Evolutionary conservation across 2,797 vertebrate genomes (phyloP).

Genomic region (Hyperoplus immaculatus): DNA sequence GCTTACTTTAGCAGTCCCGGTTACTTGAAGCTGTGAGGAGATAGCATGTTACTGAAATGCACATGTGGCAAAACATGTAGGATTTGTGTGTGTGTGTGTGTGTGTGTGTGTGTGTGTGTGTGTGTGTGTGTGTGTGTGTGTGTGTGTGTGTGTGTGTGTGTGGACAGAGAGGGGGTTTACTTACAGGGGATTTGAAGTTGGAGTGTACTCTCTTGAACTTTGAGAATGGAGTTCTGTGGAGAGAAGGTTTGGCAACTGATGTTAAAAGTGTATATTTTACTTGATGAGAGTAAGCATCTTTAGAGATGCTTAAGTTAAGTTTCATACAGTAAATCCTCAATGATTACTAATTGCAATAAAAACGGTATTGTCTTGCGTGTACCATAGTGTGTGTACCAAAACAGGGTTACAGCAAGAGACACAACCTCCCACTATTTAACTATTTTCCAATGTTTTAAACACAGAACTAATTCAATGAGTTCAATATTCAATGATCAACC

Average conservation of each 20-base stretch:
- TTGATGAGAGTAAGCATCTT: background rate
- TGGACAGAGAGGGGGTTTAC: slow-evolving; percentile 26
- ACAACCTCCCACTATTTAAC: background rate
- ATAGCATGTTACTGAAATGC: slow-evolving; percentile 1
- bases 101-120: background rate
- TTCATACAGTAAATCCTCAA: background rate
- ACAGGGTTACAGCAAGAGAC: background rate
- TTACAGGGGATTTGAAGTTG: slow-evolving; percentile 80
- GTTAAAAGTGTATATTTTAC: background rate
- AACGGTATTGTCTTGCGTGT: background rate
- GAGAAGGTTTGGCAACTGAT: background rate
- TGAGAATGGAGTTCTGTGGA: slow-evolving; percentile 71
- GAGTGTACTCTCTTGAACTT: slow-evolving; percentile 70
- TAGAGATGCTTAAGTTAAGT: background rate
- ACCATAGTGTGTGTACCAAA: background rate
- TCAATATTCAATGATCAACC: background rate
- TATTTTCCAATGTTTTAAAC: background rate
- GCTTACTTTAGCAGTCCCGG: slow-evolving; percentile 56
- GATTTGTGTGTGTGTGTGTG: background rate
- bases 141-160: background rate
- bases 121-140: background rate
- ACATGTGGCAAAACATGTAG: background rate
- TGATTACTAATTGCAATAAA: background rate
- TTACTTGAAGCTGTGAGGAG: slow-evolving; percentile 70
- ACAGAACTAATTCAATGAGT: background rate